phyloP scores from a whole-genome alignment of 2,113 vertebrate genomes.

The Fulmarus glacialis region DNA sequence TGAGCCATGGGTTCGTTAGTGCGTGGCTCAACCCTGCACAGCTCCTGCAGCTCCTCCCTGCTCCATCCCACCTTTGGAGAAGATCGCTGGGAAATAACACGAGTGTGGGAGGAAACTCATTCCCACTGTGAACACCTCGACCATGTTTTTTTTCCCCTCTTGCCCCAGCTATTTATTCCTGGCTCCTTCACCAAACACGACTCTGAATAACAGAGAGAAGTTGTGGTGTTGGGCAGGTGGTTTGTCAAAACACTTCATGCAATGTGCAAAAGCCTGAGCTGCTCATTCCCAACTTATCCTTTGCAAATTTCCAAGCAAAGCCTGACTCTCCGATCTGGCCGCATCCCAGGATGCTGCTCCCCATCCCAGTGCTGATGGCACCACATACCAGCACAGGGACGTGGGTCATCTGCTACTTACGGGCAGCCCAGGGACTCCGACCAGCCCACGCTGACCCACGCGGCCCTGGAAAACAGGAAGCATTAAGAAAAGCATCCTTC shows the following conservation, averaged over 20 bases:
- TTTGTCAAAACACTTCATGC: background rate
- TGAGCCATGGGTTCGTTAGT: background rate
- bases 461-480: constrained; percentile 76
- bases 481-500: background rate
- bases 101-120: background rate
- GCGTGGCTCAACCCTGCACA: background rate
- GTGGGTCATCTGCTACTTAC: constrained; percentile 67
- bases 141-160: background rate
- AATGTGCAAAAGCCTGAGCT: background rate
- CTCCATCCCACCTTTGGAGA: background rate
- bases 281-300: background rate
- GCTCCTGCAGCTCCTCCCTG: background rate
- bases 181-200: background rate
- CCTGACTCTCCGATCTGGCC: accelerated
- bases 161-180: background rate
- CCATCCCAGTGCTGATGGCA: accelerated
- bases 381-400: accelerated
- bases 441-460: constrained; percentile 79
- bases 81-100: accelerated
- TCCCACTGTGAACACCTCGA: background rate
- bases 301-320: background rate
- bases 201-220: background rate
- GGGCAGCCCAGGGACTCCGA: constrained; percentile 78
- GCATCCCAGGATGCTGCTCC: background rate
- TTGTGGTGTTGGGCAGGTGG: background rate